Evolutionary conservation across 2,888 invertebrate genomes (phyloP).

Genomic region (Branchipolynoe longqiensis): DNA sequence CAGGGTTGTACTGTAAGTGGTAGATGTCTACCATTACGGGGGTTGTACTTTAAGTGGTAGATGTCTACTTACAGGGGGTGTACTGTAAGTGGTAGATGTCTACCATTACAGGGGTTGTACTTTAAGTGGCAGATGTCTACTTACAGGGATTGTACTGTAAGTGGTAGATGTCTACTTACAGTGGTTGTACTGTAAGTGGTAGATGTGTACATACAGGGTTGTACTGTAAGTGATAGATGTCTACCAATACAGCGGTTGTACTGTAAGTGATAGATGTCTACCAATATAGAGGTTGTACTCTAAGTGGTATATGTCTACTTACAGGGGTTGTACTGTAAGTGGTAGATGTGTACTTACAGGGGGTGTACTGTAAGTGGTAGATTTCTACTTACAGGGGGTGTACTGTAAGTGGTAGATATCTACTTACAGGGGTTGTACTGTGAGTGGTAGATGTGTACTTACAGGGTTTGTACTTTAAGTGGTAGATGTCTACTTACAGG

Average conservation of each 20-base stretch:
- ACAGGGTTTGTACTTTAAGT: slow-evolving; percentile 26
- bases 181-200: slow-evolving; percentile 9
- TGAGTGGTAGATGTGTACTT: slow-evolving; percentile 21
- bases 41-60: slow-evolving; percentile 8
- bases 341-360: slow-evolving; percentile 34
- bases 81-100: slow-evolving; percentile 2
- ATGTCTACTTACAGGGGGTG: slow-evolving; percentile 41
- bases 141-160: slow-evolving; percentile 22
- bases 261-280: background rate
- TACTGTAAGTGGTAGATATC: slow-evolving; percentile 5
- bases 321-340: slow-evolving; percentile 28
- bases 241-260: slow-evolving; percentile 35
- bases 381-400: slow-evolving; percentile 42
- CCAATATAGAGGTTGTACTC: slow-evolving; percentile 16
- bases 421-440: slow-evolving; percentile 35
- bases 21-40: slow-evolving; percentile 17
- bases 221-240: slow-evolving; percentile 4
- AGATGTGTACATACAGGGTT: slow-evolving; percentile 19
- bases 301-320: slow-evolving; percentile 19
- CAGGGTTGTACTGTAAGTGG: slow-evolving; percentile 32
- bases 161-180: slow-evolving; percentile 42
- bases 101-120: slow-evolving; percentile 45
- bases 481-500: slow-evolving; percentile 34
- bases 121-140: slow-evolving; percentile 2
- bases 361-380: slow-evolving; percentile 1